Evolutionary conservation across 2,113 vertebrate species (phyloP), one percentile per base, ranked within the genome.

Genomic region (Lutjanus erythropterus): DNA sequence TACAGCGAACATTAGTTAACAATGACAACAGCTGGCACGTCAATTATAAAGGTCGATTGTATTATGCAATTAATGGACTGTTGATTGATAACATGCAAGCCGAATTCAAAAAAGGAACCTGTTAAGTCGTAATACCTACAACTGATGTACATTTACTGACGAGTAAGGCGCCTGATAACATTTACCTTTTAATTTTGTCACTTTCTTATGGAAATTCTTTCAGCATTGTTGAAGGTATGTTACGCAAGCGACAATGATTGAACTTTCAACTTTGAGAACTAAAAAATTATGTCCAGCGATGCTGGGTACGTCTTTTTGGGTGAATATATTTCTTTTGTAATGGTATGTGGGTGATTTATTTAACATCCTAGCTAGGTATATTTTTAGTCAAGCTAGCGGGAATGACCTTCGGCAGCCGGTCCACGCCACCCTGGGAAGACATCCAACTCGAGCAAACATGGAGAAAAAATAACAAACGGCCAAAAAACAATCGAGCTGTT

Each of bases 331-430:
- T 14, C 47, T 50, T 4, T 23, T 7, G 3, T 46, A 33, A 41
- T 3, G 1, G 14, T 9, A 0, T 27, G 6, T 33, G 15, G 1
- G 7, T 3, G 9, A 16, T 69, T 44, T 10, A 12, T 53, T 21
- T 25, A 33, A 10, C 14, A 31, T 15, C 7, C 35, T 14, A 68
- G 16, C 35, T 27, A n/a, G 27, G 9, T 10, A 16, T 15, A 35
- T 1, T 23, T 66, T 42, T 4, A 75, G 25, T 83, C 19, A 79
- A 80, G 27, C 25, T 33, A 67, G 52, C 65, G 46, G n/a, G 35
- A 86, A 78, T 89, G 87, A 95, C 94, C 94, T 95, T 93, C 90
- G 83, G 58, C 80, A 91, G 80, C 86, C 86, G 81, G 23, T 86
- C 89, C 88, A 86, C n/a, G 71, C 59, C 50, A 37, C 61, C 65